phyloP scores from a whole-genome alignment of 2,797 vertebrate species.

The Notoglanidium macrostoma region DNA sequence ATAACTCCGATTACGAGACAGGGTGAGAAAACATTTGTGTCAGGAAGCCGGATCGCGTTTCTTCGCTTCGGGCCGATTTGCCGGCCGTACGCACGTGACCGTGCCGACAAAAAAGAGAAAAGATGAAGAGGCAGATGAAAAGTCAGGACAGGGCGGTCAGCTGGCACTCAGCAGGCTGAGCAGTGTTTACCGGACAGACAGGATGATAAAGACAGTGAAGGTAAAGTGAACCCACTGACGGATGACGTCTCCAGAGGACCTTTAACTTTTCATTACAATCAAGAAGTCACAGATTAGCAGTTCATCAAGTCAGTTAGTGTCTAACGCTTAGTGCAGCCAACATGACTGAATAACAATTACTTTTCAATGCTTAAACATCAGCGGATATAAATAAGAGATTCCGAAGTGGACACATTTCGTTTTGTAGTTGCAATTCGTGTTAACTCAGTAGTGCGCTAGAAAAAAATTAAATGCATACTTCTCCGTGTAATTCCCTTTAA shows the following conservation, averaged over 20 bases:
- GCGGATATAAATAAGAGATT: too few species aligned
- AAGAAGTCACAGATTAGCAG: not conserved
- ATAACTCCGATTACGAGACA: conserved; percentile 28
- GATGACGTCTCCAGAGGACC: not conserved
- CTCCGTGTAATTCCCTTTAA: too few species aligned
- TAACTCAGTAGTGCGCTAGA: too few species aligned
- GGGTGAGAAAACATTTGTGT: conserved; percentile 34
- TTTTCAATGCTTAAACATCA: too few species aligned
- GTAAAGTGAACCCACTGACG: conserved; percentile 2
- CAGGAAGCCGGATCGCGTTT: conserved; percentile 24
- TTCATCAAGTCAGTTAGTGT: not conserved
- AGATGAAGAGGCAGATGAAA: not conserved
- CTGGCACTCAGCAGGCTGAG: not conserved
- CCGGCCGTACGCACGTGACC: not conserved
- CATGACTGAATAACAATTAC: too few species aligned
- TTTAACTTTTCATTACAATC: not conserved
- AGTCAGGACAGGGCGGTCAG: conserved; percentile 1
- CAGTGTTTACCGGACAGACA: not conserved
- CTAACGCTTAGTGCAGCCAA: too few species aligned
- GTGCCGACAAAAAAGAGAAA: not conserved
- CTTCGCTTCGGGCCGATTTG: conserved; percentile 18
- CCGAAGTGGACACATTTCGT: too few species aligned
- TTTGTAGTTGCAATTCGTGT: too few species aligned
- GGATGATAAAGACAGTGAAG: conserved; percentile 4
- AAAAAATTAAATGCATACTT: too few species aligned